Evolutionary conservation across 1,140 invertebrate species (phyloP), one percentile per base, ranked within the genome.

Genomic region (Pogonomyrmex barbatus): DNA sequence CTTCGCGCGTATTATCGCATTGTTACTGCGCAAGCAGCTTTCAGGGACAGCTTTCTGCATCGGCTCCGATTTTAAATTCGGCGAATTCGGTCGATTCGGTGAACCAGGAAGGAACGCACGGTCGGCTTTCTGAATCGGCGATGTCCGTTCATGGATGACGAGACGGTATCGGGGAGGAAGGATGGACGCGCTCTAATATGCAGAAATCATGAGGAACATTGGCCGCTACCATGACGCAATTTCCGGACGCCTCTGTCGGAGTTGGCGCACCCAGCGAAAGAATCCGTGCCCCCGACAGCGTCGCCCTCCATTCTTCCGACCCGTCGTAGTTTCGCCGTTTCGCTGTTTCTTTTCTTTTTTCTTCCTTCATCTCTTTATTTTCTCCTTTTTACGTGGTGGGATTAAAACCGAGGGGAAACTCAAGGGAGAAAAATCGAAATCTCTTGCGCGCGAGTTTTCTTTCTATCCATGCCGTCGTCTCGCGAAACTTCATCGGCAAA

Each of bases 141-240:
- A 83, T 75, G 79, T 75, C 12, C 79, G 68, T 39, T 83, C 79
- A 68, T 83, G 79, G 67, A 24, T 75, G 42, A 83, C 79, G 54
- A n/a, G 1, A 54, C 24, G 39, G 8, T 39, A 6, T 39, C 50
- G 42, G n/a, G n/a, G 42, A n/a, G 54, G 10, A 45, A 14, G n/a
- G 47, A 75, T 81, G 52, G 71, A 47, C 45, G 62, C 33, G 83
- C 63, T 67, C 70, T 86, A 86, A 89, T 89, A 89, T 89, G 87
- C 87, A 86, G 77, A 77, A 89, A 89, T 83, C 83, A 88, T 81
- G 88, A 88, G 58, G 79, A 90, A 87, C 86, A 86, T 87, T 71
- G 76, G 90, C 86, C 60, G 88, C 36, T 60, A 83, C 84, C 85
- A 83, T 93, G 90, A 93, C 91, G 92, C 82, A 92, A 93, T 92